Evolutionary conservation across 1,140 invertebrate genomes (phyloP).

Genomic region (Dendrolimus punctatus): DNA sequence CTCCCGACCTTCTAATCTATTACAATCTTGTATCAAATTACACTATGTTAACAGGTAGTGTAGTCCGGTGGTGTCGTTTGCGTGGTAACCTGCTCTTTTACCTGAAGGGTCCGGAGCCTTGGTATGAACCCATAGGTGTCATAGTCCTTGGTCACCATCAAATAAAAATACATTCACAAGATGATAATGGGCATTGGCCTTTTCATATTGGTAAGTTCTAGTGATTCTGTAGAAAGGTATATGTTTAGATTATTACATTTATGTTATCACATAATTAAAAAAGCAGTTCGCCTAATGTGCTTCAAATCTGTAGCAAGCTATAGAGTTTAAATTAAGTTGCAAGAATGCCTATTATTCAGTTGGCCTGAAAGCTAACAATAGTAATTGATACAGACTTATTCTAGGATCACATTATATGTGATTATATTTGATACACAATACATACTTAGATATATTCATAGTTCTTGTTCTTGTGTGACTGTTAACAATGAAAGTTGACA

Average conservation of each 20-base stretch:
- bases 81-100: conserved; percentile 96
- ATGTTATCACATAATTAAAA: neutral
- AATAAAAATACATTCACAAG: conserved; percentile 62
- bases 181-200: conserved; percentile 75
- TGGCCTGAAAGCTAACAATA: too few relatives aligned
- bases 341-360: too few relatives aligned
- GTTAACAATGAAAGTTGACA: too few relatives aligned
- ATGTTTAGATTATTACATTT: too few relatives aligned
- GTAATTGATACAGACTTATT: too few relatives aligned
- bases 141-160: conserved; percentile 90
- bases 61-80: conserved; percentile 91
- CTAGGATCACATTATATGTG: too few relatives aligned
- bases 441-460: too few relatives aligned
- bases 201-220: conserved; percentile 79
- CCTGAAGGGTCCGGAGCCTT: conserved; percentile 91
- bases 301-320: conserved; percentile 7
- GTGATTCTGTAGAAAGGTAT: conserved; percentile 4
- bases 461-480: too few relatives aligned
- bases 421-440: too few relatives aligned
- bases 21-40: too few relatives aligned
- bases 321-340: too few relatives aligned
- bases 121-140: conserved; percentile 89
- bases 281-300: conserved; percentile 7
- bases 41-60: conserved; percentile 77
- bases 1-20: too few relatives aligned